Conservation (phyloP, 2,888 invertebrate species). For the Euspilapteryx auroguttella region DNA sequence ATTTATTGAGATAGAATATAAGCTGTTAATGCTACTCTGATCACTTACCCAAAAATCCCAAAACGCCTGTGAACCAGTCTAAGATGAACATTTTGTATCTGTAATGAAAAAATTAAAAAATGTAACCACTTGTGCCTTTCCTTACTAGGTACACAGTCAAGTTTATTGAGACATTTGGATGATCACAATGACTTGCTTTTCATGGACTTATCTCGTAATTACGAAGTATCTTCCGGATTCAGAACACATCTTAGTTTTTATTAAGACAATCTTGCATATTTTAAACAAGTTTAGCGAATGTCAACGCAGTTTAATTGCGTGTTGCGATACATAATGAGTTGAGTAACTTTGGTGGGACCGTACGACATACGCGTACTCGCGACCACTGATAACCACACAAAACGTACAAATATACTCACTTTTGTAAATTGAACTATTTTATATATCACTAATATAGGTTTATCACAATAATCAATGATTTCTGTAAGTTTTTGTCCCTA, state of each 20-base stretch:
- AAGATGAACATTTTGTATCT: constrained; percentile 84
- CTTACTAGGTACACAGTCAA: too few species aligned
- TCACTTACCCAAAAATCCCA: constrained; percentile 87
- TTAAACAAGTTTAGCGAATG: constrained; percentile 15
- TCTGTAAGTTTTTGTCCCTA: too few species aligned
- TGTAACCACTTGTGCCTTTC: too few species aligned
- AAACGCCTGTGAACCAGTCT: constrained; percentile 94
- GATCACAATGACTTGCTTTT: constrained; percentile 47
- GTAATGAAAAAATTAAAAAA: constrained; percentile 20
- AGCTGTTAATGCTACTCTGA: too few species aligned
- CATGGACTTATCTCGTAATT: constrained; percentile 22
- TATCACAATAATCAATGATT: constrained; percentile 52
- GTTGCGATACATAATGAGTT: constrained; percentile 46
- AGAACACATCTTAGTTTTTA: constrained; percentile 13
- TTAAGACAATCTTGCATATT: constrained; percentile 14
- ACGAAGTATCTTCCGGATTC: constrained; percentile 17
- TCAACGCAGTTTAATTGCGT: constrained; percentile 26
- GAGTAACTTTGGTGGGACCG: constrained; percentile 50
- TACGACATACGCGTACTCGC: constrained; percentile 40
- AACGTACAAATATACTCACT: constrained; percentile 36
- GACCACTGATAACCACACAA: constrained; percentile 20
- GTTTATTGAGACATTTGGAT: too few species aligned
- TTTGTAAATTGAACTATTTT: constrained; percentile 49
- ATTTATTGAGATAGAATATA: too few species aligned
- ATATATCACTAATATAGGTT: constrained; percentile 44